These are phyloP conservation scores for Chrysolophus pictus DNA, from an alignment of 2,797 vertebrate genomes.

Conservation along the genomic window DNA sequence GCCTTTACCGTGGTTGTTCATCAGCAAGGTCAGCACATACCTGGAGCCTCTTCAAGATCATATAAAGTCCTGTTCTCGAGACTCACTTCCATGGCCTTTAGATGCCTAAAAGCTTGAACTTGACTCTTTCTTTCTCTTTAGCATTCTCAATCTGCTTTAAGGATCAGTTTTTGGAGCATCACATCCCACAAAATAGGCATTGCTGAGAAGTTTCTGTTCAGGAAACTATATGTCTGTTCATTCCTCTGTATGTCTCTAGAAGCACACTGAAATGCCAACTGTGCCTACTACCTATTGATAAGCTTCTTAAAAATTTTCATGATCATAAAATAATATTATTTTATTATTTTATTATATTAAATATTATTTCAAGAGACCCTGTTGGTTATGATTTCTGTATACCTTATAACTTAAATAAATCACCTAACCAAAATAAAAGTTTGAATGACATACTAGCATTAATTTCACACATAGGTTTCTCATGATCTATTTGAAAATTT, in stretches of 20 bases:
- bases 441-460: neutral
- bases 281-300: neutral
- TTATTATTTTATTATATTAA: too few relatives aligned
- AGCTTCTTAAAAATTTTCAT: neutral
- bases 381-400: neutral
- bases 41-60: neutral
- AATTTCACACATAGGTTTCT: neutral
- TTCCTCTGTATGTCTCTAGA: neutral
- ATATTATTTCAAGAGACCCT: neutral
- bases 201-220: neutral
- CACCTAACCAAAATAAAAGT: neutral
- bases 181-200: neutral
- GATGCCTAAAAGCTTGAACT: neutral
- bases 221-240: too few relatives aligned
- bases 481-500: neutral
- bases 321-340: neutral
- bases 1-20: neutral
- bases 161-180: neutral
- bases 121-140: neutral
- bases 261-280: neutral
- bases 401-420: neutral
- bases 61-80: neutral
- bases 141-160: neutral
- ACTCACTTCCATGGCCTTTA: neutral
- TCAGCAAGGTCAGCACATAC: neutral